Evolutionary conservation across 2,113 vertebrate genomes (phyloP), one percentile per base, ranked within the genome.

Genomic region (Varanus komodoensis): DNA sequence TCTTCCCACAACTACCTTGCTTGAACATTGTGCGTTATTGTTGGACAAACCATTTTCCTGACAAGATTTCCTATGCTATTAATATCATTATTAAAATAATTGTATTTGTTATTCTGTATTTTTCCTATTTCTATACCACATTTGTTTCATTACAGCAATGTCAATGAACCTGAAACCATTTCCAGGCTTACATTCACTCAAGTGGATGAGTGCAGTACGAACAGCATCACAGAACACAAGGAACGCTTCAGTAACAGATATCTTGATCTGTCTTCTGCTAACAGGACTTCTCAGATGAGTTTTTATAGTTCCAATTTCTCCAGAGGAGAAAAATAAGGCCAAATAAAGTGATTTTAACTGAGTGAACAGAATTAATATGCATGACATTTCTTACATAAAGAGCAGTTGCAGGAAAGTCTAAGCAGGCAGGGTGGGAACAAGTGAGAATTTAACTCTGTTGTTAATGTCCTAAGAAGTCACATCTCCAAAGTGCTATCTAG

Each of bases 231-330:
- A 81, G 82, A 52, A 75, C 48, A 64, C 44, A 84, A 78, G 92
- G 90, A 92, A 94, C 91, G 86, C 88, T 96, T 96, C 93, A 94
- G 93, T 93, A 93, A 93, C 50, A 90, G 87, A 84, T 25, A 79
- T 6, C 87, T 78, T 86, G 67, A 94, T 95, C 92, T 86, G 92
- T 29, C 91, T 91, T 75, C 81, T 50, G 48, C 87, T 92, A 69
- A 90, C 78, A 90, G 52, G 38, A 50, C 61, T 25, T 25, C 9
- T 64, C 38, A 48, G 75, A 88, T 38, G 27, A 89, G 3, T 27
- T 89, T 93, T 94, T 69, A 91, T 0, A 89, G 48, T 93, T 93
- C 94, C 74, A 88, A 79, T 69, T 93, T 57, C 75, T 83, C 54
- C 90, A 57, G 23, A 52, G 48, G 25, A 82, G 69, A 85, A n/a